phyloP scores from a whole-genome alignment of 2,888 invertebrate genomes.

The Bellardia bayeri region DNA sequence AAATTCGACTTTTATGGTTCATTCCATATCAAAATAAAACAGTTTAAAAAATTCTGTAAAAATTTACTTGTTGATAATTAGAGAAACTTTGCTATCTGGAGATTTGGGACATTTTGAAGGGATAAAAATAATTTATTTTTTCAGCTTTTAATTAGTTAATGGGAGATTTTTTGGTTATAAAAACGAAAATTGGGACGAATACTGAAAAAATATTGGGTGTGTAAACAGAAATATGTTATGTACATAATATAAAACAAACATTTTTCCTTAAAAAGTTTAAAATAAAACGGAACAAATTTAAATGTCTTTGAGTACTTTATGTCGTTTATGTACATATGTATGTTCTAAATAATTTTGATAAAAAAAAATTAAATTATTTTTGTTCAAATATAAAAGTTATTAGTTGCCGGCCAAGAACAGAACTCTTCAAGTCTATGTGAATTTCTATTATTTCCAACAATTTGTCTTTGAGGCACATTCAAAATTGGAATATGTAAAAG shows the following conservation, averaged over 20 bases:
- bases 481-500: constrained; percentile 47
- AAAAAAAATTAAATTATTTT: background rate
- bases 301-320: constrained; percentile 38
- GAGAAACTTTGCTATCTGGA: no score
- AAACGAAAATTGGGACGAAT: no score
- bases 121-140: no score
- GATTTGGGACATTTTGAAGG: no score
- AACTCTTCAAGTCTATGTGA: constrained; percentile 46
- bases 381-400: background rate
- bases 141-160: no score
- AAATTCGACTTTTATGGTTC: no score
- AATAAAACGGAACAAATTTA: constrained; percentile 2
- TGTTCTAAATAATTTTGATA: background rate
- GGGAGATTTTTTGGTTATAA: no score
- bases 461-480: constrained; percentile 49
- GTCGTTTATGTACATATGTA: constrained; percentile 58
- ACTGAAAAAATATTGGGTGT: no score
- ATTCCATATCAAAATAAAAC: no score
- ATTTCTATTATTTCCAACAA: constrained; percentile 69
- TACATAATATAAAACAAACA: background rate
- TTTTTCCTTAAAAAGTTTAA: background rate
- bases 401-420: constrained; percentile 3
- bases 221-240: no score
- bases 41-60: no score
- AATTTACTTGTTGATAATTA: no score